phyloP scores from a whole-genome alignment of 2,888 invertebrate genomes.

The Labia minor region DNA sequence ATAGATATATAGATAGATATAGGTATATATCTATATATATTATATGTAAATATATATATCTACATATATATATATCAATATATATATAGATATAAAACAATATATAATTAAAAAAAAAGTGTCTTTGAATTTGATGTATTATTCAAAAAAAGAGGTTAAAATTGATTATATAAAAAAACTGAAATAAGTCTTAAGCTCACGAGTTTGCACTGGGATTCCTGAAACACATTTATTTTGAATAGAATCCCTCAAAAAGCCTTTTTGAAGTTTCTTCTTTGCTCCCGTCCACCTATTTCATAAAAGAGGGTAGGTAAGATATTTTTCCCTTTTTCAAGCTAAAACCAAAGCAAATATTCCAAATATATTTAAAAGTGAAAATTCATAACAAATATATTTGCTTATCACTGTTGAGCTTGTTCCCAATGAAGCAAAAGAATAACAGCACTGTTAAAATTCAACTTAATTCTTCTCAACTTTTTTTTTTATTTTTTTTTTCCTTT shows the following conservation, averaged over 20 bases:
- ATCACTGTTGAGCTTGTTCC: neutral
- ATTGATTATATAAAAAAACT: neutral
- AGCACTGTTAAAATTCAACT: slow-evolving; percentile 2
- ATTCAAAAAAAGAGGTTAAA: neutral
- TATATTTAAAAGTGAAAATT: neutral
- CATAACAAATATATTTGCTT: neutral
- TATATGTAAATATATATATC: neutral
- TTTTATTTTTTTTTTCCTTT: neutral
- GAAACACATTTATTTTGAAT: neutral
- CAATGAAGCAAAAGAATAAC: neutral
- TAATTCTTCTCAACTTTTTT: neutral
- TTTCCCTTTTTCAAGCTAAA: neutral
- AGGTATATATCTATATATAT: neutral
- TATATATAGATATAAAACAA: neutral
- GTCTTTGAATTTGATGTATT: neutral
- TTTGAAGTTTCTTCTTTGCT: neutral
- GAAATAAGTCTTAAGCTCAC: neutral
- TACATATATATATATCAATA: neutral
- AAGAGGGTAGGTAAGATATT: neutral
- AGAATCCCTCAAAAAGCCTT: neutral
- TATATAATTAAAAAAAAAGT: neutral
- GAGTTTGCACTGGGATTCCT: neutral
- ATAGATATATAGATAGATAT: neutral
- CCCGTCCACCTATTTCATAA: neutral
- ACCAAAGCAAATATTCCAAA: neutral